These are phyloP conservation scores for Alouatta palliata DNA, from an alignment of 2,113 vertebrate genomes.

Conservation along the genomic window DNA sequence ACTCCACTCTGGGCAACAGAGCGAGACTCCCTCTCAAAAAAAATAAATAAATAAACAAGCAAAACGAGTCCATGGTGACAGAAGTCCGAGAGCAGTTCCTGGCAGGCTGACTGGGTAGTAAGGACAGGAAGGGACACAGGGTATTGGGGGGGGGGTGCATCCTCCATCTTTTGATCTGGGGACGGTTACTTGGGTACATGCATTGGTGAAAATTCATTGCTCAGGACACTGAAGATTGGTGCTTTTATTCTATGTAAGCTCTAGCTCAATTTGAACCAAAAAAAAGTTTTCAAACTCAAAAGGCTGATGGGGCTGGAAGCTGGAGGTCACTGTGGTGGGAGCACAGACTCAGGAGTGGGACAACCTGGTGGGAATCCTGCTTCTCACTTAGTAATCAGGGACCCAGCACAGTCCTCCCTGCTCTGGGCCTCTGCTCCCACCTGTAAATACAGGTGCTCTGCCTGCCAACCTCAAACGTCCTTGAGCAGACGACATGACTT, in stretches of 20 bases:
- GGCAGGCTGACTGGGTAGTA: neutral
- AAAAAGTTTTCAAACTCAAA: neutral
- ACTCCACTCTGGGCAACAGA: no score
- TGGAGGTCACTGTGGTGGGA: neutral
- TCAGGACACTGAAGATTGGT: neutral
- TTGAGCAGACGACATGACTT: no score
- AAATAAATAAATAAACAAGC: no score
- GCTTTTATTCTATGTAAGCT: neutral
- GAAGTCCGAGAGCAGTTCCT: neutral
- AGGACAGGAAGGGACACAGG: no score
- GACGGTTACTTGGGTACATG: neutral
- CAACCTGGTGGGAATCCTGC: neutral
- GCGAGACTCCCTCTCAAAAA: no score
- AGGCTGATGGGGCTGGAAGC: neutral
- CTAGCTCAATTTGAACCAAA: neutral
- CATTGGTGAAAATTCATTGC: neutral
- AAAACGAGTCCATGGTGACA: neutral
- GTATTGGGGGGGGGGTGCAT: accelerated
- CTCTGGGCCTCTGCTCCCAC: neutral
- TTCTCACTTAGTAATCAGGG: neutral
- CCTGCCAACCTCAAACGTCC: neutral
- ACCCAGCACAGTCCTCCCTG: neutral
- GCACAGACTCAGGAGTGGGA: neutral
- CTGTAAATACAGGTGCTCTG: neutral
- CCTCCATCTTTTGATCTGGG: neutral